Evolutionary conservation across 2,888 invertebrate genomes (phyloP).

Genomic region (Plemyria rubiginata): DNA sequence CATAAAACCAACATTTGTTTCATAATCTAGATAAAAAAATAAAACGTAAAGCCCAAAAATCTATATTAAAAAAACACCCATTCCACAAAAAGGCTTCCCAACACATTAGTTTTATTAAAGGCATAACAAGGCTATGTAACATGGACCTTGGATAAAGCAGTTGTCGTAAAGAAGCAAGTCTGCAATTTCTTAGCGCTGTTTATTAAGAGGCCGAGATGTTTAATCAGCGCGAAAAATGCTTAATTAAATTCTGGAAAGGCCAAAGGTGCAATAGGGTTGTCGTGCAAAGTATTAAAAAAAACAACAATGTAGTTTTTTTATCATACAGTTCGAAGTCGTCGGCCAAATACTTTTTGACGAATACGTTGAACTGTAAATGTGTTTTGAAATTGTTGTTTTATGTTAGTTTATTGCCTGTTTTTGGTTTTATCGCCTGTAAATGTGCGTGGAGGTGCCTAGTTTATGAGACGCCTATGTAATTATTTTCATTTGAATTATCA

Average conservation of each 20-base stretch:
- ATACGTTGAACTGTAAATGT: too few relatives aligned
- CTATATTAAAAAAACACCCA: background rate
- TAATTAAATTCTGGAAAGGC: slow-evolving; percentile 65
- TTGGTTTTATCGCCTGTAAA: too few relatives aligned
- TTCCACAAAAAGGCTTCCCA: slow-evolving; percentile 15
- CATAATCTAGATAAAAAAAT: too few relatives aligned
- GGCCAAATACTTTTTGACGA: too few relatives aligned
- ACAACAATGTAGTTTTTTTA: too few relatives aligned
- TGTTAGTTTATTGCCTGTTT: too few relatives aligned
- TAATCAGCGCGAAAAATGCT: slow-evolving; percentile 69
- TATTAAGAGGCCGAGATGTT: slow-evolving; percentile 58
- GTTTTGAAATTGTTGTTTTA: too few relatives aligned
- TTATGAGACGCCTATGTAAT: too few relatives aligned
- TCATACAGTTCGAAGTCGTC: too few relatives aligned
- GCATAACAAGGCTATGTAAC: slow-evolving; percentile 28
- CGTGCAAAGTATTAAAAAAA: background rate
- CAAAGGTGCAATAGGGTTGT: slow-evolving; percentile 47
- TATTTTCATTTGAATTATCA: too few relatives aligned
- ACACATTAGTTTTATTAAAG: slow-evolving; percentile 27
- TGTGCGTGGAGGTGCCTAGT: too few relatives aligned
- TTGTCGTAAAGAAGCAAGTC: slow-evolving; percentile 42
- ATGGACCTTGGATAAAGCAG: slow-evolving; percentile 34
- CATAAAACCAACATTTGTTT: too few relatives aligned
- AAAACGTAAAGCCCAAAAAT: background rate
- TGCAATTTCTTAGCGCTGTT: slow-evolving; percentile 51